Base-by-base conservation (phyloP, 2,888 invertebrate genomes). In the Eristalinus aeneus region DNA sequence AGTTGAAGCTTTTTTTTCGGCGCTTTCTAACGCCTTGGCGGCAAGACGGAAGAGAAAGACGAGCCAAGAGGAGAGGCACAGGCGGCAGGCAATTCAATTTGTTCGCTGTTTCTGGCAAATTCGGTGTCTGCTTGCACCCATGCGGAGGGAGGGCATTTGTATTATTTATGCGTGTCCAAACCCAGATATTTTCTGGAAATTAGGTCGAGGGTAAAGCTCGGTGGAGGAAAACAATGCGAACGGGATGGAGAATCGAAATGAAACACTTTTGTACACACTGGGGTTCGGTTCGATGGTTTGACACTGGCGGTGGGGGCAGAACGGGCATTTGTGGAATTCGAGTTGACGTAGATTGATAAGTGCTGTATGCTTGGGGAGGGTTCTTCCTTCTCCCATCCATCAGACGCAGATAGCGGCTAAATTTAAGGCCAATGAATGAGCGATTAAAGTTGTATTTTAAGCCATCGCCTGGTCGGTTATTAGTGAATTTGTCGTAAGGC, bases 131-230 rank as follows among this genome's bases (percentile, higher is more conserved):
- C 36, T 31, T 56, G 39, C 23, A 67, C 60, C 27, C 27, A 20
- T 67, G 22, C 3, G 31, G 16, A 5, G 10, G 36, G 32, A 27
- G 36, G 58, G 27, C 23, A 39, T 1, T 61, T 39, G 67, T 69
- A 16, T n/a, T 71, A 32, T 60, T 53, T 68, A 54, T 63, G 34
- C 63, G 20, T 9, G 68, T 76, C 76, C 34, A 60, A 76, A 36
- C 69, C 68, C 61, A 76, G 76, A 67, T 76, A 69, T 20, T 27
- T 54, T 61, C 63, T 69, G 9, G 76, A 69, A 76, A 76, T 69
- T 76, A 76, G 76, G 76, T 76, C 76, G 68, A 76, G 76, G 76
- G 76, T 69, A 69, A 61, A 69, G 36, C 61, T 32, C 46, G 60
- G 32, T 67, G 46, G 32, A 67, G 54, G 11, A 12, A 23, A 36